phyloP scores from a whole-genome alignment of 2,888 invertebrate species.

The Rhagonycha lutea region DNA sequence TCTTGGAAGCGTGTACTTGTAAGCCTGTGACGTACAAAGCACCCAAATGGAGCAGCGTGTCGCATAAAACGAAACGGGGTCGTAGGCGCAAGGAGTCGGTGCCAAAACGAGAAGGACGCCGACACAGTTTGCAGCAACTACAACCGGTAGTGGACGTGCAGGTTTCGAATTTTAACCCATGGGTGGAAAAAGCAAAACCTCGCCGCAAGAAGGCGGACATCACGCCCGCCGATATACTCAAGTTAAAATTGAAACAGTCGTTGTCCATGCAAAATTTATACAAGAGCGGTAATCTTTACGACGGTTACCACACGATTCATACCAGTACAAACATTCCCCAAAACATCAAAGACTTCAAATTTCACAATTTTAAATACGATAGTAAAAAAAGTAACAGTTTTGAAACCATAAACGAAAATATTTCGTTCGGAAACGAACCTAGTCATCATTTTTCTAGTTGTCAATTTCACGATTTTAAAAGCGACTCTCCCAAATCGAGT shows the following conservation, averaged over 20 bases:
- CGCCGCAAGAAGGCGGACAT: conserved; percentile 32
- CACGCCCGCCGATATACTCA: conserved; percentile 44
- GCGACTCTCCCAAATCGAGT: neutral
- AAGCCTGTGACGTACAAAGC: conserved; percentile 10
- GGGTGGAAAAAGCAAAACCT: neutral
- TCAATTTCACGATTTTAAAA: neutral
- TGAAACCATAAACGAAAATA: conserved; percentile 25
- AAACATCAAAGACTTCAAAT: conserved; percentile 18
- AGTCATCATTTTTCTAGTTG: conserved; percentile 6
- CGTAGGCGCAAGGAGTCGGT: neutral
- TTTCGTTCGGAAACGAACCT: conserved; percentile 11
- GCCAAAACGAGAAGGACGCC: neutral
- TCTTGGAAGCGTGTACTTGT: conserved; percentile 8
- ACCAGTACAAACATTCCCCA: conserved; percentile 36
- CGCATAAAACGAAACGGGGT: neutral
- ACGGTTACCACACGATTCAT: conserved; percentile 53
- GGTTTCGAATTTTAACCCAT: neutral
- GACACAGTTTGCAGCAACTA: neutral
- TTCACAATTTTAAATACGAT: conserved; percentile 16
- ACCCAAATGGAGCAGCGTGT: conserved; percentile 9
- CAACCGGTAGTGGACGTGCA: neutral
- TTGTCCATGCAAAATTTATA: conserved; percentile 52
- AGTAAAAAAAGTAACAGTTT: conserved; percentile 21
- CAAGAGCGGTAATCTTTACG: conserved; percentile 27
- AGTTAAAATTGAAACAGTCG: conserved; percentile 51